Evolutionary conservation across 1,140 invertebrate species (phyloP).

Genomic region (Zaprionus vittiger): DNA sequence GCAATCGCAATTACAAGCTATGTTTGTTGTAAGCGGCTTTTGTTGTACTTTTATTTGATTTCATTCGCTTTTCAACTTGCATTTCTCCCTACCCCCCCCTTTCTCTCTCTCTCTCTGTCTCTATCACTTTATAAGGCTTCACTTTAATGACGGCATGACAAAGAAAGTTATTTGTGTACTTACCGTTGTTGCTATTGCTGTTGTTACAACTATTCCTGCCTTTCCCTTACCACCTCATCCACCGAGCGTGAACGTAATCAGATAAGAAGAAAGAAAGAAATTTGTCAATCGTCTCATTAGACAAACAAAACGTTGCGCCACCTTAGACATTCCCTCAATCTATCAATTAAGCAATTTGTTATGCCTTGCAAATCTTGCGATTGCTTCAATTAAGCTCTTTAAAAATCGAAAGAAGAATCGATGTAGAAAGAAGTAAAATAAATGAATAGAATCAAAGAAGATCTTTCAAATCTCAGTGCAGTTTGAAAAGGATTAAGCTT

Average conservation of each 20-base stretch:
- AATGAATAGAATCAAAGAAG: neutral
- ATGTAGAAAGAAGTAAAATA: neutral
- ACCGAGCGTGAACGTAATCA: slow-evolving; percentile 14
- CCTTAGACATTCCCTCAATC: slow-evolving; percentile 6
- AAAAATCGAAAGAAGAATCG: neutral
- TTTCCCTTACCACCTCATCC: neutral
- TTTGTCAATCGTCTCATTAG: slow-evolving; percentile 22
- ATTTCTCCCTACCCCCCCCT: neutral
- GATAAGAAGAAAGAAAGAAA: slow-evolving; percentile 18
- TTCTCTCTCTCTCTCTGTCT: slow-evolving; percentile 23
- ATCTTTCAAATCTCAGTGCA: neutral
- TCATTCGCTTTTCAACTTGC: slow-evolving; percentile 8
- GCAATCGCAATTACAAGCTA: slow-evolving; percentile 69
- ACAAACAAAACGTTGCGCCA: slow-evolving; percentile 4
- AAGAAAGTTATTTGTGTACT: slow-evolving; percentile 42
- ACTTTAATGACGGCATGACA: slow-evolving; percentile 42
- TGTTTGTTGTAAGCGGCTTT: slow-evolving; percentile 64
- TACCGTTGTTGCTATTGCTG: slow-evolving; percentile 10
- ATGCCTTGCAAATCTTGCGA: neutral
- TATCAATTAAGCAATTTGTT: slow-evolving; percentile 9
- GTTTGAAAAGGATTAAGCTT: neutral
- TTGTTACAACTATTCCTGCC: slow-evolving; percentile 7
- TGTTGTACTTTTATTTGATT: slow-evolving; percentile 42
- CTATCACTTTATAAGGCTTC: slow-evolving; percentile 36
- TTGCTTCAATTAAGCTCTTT: neutral